A percentile compares a stretch with the other conserved stretches of the same genome.
Evolutionary conservation across 1,140 invertebrate genomes (phyloP).

Genomic region (Lepidostoma basale): DNA sequence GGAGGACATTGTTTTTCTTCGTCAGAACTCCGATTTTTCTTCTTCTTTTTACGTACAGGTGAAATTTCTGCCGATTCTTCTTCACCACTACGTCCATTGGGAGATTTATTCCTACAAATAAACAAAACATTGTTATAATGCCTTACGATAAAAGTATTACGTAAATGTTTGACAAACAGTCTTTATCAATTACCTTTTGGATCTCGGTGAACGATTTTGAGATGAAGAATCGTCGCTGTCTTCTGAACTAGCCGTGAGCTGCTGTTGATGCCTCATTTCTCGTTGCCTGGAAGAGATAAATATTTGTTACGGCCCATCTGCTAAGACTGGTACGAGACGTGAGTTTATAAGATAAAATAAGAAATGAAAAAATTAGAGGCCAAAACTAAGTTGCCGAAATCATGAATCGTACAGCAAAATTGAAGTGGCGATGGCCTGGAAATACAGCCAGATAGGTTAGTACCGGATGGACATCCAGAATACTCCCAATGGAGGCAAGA

Average conservation of each 20-base stretch:
- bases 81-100: conserved; percentile 25
- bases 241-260: conserved; percentile 35
- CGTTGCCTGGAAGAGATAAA: conserved; percentile 54
- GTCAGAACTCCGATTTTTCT: background rate
- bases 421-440: too few species aligned
- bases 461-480: too few species aligned
- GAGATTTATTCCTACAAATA: conserved; percentile 26
- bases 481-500: too few species aligned
- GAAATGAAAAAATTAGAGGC: too few species aligned
- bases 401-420: too few species aligned
- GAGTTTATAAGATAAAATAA: too few species aligned
- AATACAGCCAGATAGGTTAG: too few species aligned
- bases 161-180: background rate
- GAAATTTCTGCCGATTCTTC: conserved; percentile 3
- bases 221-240: conserved; percentile 35
- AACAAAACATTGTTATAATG: background rate
- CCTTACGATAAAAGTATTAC: background rate
- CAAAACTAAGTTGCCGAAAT: too few species aligned
- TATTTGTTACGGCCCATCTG: too few species aligned
- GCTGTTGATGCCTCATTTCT: conserved; percentile 57
- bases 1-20: conserved; percentile 28
- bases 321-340: too few species aligned
- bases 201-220: conserved; percentile 20
- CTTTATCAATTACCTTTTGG: conserved; percentile 8
- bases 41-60: background rate